These are phyloP conservation scores for Stenolophus ochropezus DNA, from an alignment of 2,888 invertebrate species.

Conservation along the genomic window DNA sequence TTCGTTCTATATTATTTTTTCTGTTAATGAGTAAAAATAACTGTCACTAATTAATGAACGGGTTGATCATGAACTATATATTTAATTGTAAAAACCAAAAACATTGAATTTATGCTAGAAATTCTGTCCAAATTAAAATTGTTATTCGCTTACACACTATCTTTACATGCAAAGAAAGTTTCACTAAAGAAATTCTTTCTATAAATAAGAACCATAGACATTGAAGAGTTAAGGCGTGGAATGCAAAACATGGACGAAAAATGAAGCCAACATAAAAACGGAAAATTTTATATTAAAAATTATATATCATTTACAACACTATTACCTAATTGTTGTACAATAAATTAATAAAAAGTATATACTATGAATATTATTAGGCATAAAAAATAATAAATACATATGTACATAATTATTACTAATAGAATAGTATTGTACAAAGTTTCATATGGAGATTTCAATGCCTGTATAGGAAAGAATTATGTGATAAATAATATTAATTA, in stretches of 20 bases:
- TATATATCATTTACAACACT: not conserved
- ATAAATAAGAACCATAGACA: constrained; percentile 41
- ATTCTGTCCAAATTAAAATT: constrained; percentile 1
- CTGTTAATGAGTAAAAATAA: not conserved
- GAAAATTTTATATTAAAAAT: no score
- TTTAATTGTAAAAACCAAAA: not conserved
- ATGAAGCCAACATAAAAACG: not conserved
- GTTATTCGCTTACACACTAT: constrained; percentile 1
- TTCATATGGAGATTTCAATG: no score
- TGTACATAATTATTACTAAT: no score
- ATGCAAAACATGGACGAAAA: not conserved
- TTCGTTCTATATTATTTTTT: no score
- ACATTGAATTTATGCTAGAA: not conserved
- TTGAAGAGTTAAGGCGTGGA: not conserved
- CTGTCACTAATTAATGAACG: not conserved
- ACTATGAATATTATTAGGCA: no score
- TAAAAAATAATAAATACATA: no score
- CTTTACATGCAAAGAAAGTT: constrained; percentile 56
- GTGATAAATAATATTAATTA: no score
- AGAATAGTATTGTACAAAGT: no score
- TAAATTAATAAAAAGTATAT: not conserved
- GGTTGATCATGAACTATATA: not conserved
- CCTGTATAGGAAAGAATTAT: no score
- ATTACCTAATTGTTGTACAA: not conserved
- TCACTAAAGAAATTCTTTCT: constrained; percentile 54